A percentile compares a stretch with the other conserved stretches of the same genome.
phyloP scores from a whole-genome alignment of 2,797 vertebrate species.

The Betta splendens region DNA sequence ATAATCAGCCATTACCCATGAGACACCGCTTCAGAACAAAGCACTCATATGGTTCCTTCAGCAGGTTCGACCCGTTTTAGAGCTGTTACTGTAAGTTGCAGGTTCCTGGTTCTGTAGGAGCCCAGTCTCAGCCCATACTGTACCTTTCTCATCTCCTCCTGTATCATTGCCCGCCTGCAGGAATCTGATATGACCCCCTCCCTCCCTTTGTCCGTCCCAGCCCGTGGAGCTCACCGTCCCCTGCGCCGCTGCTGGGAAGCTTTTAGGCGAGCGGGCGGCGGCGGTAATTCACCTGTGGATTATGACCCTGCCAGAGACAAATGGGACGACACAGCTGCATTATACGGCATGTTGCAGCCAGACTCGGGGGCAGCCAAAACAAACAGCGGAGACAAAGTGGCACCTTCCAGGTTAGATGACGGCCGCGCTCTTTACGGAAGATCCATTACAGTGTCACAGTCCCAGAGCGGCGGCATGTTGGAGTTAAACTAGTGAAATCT shows the following conservation, averaged over 20 bases:
- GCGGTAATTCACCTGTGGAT: constrained; percentile 38
- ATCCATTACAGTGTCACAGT: neutral
- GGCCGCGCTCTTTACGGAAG: neutral
- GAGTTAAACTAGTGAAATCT: no score
- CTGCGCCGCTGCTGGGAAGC: constrained; percentile 8
- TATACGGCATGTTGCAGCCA: constrained; percentile 28
- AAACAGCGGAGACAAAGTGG: neutral
- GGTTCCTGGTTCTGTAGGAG: no score
- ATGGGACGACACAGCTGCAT: constrained; percentile 14
- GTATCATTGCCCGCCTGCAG: constrained; percentile 31
- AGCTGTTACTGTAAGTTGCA: no score
- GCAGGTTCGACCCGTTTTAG: no score
- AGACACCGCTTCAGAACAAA: no score
- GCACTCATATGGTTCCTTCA: no score
- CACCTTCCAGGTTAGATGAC: constrained; percentile 2
- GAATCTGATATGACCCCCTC: constrained; percentile 15
- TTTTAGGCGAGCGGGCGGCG: constrained; percentile 24
- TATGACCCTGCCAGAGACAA: constrained; percentile 27
- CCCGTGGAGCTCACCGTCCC: no score
- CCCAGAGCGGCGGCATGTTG: no score
- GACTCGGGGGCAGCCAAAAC: neutral
- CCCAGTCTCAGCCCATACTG: constrained; percentile 32
- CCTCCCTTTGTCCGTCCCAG: constrained; percentile 11
- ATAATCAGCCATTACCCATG: no score
- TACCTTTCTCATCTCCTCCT: constrained; percentile 19